These are phyloP conservation scores for Trichogramma dendrolimi DNA, from an alignment of 2,888 invertebrate species.

Conservation along the genomic window DNA sequence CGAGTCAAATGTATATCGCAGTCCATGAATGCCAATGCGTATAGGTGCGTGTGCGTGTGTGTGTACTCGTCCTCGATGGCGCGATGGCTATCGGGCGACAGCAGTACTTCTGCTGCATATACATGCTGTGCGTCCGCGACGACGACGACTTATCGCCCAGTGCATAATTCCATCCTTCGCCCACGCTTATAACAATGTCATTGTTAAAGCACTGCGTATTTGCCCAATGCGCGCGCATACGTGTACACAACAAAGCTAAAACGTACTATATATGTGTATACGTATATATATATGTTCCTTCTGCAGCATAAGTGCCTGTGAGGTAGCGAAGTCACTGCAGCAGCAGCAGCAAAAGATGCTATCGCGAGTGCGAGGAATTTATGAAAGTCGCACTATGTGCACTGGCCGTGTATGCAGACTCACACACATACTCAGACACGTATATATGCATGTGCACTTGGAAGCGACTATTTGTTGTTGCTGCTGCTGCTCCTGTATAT, in stretches of 20 bases:
- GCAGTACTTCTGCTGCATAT: too few relatives aligned
- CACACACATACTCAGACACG: background rate
- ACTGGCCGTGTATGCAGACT: background rate
- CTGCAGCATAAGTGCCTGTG: background rate
- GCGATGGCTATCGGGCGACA: too few relatives aligned
- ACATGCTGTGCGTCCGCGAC: too few relatives aligned
- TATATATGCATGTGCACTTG: too few relatives aligned
- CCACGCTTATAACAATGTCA: slow-evolving; percentile 20
- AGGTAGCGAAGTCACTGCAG: slow-evolving; percentile 11
- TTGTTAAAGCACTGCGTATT: slow-evolving; percentile 15
- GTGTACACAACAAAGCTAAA: slow-evolving; percentile 1
- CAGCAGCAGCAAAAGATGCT: slow-evolving; percentile 17
- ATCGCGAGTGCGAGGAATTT: slow-evolving; percentile 24
- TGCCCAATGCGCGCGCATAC: slow-evolving; percentile 1
- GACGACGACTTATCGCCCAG: background rate
- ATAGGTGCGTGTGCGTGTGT: too few relatives aligned
- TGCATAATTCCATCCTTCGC: background rate
- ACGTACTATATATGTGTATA: background rate
- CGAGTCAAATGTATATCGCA: too few relatives aligned
- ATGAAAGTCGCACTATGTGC: slow-evolving; percentile 12
- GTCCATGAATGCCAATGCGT: too few relatives aligned
- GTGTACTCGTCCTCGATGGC: too few relatives aligned
- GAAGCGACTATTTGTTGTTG: too few relatives aligned
- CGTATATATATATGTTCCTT: too few relatives aligned
- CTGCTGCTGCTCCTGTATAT: too few relatives aligned